Base-by-base conservation (phyloP, 2,797 vertebrate genomes). In the Brachyrhaphis roseni region DNA sequence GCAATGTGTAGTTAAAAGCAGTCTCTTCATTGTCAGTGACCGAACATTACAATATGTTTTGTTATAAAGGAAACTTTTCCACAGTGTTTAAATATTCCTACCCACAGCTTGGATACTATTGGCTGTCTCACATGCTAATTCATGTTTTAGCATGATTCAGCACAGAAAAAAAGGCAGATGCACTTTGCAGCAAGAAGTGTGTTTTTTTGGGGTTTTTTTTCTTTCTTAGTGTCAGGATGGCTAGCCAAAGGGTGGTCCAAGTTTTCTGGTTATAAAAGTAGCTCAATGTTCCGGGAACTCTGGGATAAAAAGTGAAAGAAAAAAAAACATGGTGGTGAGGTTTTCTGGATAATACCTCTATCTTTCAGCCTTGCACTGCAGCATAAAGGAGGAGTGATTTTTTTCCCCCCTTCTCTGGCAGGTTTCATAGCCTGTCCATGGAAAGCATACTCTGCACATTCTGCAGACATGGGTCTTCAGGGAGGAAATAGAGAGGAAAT, bases 401-500 rank as follows among this genome's bases (percentile, higher is more conserved):
- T 77, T 82, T 45, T 85, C 88, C 8, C 43, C 11, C 41, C 81
- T 78, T 43, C 88, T 93, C 90, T 96, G 94, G 94, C 95, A 92
- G 91, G 92, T 95, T 92, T 88, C 91, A 86, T 77, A 81, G 89
- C 89, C 90, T 90, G 91, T 94, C 90, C 88, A 89, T 85, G 94
- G 94, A 96, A 96, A 94, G 93, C 95, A 93, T 78, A 96, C 94
- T 94, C 95, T 92, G 95, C 95, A 96, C 94, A 95, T 96, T 96
- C 93, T 94, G 91, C 92, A 96, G 95, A 96, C 95, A 83, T 93
- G 90, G 91, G 95, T 94, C 95, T 96, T 94, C 88, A 78, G 95
- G 96, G 95, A 96, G 96, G 95, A 96, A 96, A 95, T 95, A 94
- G 92, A 93, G 91, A 95, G 95, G 95, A 96, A 96, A 96, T 96